Conservation (phyloP, 2,797 vertebrate genomes). For the Enteromius afrohamiltoni region DNA sequence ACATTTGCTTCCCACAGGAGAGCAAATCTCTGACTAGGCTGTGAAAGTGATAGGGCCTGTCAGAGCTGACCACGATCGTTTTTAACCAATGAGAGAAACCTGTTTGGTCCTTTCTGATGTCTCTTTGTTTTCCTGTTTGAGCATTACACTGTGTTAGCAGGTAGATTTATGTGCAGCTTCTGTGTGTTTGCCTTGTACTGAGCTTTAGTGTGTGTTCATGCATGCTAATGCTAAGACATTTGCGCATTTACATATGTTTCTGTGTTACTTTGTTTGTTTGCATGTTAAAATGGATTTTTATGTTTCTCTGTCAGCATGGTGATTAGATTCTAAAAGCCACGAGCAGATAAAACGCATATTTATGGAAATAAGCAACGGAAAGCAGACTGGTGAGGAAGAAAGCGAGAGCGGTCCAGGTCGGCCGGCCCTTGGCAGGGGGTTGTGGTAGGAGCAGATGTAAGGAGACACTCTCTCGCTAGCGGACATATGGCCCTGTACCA, state of each 20-base stretch:
- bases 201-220: background rate
- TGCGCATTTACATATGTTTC: conserved; percentile 12
- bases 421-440: conserved; percentile 53
- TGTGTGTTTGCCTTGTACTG: background rate
- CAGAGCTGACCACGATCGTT: conserved; percentile 43
- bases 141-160: background rate
- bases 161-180: conserved; percentile 5
- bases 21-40: conserved; percentile 43
- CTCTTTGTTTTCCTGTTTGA: conserved; percentile 22
- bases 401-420: conserved; percentile 50
- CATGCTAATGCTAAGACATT: conserved; percentile 28
- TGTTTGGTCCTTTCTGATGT: background rate
- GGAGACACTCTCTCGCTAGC: conserved; percentile 57
- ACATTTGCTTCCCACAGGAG: conserved; percentile 48
- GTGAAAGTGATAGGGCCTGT: conserved; percentile 42
- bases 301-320: conserved; percentile 11
- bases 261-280: conserved; percentile 7
- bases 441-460: conserved; percentile 63
- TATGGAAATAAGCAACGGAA: conserved; percentile 23
- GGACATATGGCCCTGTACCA: conserved; percentile 68
- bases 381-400: conserved; percentile 13
- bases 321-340: conserved; percentile 15
- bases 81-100: conserved; percentile 44
- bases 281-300: background rate
- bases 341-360: conserved; percentile 19